Evolutionary conservation across 1,140 invertebrate genomes (phyloP).

Genomic region (Diachasmimorpha longicaudata): DNA sequence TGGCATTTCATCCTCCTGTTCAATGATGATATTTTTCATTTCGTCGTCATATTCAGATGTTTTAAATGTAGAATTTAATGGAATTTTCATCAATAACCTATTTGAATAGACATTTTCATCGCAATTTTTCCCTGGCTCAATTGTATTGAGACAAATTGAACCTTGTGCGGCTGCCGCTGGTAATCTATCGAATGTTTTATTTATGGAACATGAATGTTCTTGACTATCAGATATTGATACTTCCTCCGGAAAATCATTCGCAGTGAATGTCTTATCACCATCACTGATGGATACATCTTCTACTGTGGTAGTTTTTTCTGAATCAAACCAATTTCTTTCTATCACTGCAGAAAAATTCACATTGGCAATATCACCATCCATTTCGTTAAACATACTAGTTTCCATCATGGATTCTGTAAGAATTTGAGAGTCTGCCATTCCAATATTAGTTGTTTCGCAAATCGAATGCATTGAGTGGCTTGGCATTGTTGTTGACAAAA

Average conservation of each 20-base stretch:
- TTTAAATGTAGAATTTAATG: conserved; percentile 14
- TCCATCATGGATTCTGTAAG: conserved; percentile 56
- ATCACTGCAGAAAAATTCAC: not conserved
- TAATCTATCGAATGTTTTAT: conserved; percentile 5
- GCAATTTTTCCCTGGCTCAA: conserved; percentile 9
- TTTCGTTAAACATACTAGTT: conserved; percentile 46
- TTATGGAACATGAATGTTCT: not conserved
- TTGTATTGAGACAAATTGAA: conserved; percentile 3
- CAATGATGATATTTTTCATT: not conserved
- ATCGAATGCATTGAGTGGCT: not conserved
- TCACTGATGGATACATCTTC: not conserved
- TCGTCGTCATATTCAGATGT: not conserved
- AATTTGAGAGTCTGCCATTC: conserved; percentile 45
- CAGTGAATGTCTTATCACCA: not conserved
- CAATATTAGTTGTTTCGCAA: not conserved
- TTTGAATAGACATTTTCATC: conserved; percentile 29
- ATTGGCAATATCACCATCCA: not conserved
- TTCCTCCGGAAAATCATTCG: not conserved
- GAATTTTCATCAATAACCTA: not conserved
- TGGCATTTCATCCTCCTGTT: not conserved
- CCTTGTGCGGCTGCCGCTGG: conserved; percentile 10
- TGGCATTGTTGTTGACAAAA: conserved; percentile 43
- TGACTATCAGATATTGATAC: not conserved
- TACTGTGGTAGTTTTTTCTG: no score
- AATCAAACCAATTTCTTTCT: no score